Conservation (phyloP, 2,888 invertebrate species). For the Cosmorhoe ocellata region DNA sequence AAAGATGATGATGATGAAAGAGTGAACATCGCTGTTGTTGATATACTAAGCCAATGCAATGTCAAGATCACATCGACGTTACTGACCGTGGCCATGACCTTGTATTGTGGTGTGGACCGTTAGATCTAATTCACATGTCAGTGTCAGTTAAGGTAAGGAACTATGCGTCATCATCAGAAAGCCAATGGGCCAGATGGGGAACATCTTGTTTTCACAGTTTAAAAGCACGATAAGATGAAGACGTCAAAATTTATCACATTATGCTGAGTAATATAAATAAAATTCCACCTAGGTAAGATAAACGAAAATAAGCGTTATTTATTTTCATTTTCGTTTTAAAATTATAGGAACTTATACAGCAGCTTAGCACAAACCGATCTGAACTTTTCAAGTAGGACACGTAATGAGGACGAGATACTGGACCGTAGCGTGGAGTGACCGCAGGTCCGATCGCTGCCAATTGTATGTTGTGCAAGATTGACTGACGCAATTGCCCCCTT, state of each 20-base stretch:
- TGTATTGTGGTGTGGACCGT: conserved; percentile 12
- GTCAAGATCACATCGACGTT: conserved; percentile 25
- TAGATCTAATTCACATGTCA: conserved; percentile 3
- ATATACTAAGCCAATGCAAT: conserved; percentile 16
- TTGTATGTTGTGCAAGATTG: conserved; percentile 52
- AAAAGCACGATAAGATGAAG: too few relatives aligned
- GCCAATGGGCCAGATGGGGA: too few relatives aligned
- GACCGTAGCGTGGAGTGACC: conserved; percentile 15
- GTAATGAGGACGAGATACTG: conserved; percentile 37
- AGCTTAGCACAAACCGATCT: neutral
- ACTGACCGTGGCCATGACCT: conserved; percentile 26
- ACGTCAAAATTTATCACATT: neutral
- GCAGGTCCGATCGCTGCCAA: conserved; percentile 53
- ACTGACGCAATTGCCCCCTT: conserved; percentile 21
- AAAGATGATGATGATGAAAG: too few relatives aligned
- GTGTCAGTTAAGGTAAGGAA: neutral
- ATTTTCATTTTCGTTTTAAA: neutral
- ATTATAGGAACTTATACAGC: conserved; percentile 2
- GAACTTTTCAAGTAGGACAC: conserved; percentile 31
- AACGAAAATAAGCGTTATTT: too few relatives aligned
- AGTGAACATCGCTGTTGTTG: too few relatives aligned
- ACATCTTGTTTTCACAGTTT: too few relatives aligned
- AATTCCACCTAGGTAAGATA: too few relatives aligned
- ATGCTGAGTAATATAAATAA: too few relatives aligned
- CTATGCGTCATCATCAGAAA: neutral